phyloP scores from a whole-genome alignment of 2,113 vertebrate species.

The Rhinichthys klamathensis region DNA sequence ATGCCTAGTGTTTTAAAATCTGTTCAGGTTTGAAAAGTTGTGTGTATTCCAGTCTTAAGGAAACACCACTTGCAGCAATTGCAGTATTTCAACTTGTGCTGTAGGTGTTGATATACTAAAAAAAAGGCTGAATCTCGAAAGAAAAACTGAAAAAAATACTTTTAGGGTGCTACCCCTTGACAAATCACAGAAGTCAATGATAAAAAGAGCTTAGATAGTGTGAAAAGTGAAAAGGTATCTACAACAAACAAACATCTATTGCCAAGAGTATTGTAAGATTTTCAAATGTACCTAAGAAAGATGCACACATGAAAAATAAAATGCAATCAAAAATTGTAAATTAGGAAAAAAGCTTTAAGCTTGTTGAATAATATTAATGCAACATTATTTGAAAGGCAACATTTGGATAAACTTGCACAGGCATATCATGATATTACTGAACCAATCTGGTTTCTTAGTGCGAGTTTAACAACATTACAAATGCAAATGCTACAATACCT shows the following conservation, averaged over 20 bases:
- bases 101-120: neutral
- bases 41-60: neutral
- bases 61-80: neutral
- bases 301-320: neutral
- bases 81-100: no score
- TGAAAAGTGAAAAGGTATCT: no score
- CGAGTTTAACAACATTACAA: neutral
- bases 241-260: no score
- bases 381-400: neutral
- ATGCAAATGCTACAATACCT: conserved; percentile 71
- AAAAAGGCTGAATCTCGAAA: neutral
- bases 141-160: neutral
- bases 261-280: no score
- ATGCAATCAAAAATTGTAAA: neutral
- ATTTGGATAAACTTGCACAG: neutral
- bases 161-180: neutral
- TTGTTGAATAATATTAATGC: neutral
- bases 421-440: neutral
- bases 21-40: no score
- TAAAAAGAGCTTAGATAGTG: neutral
- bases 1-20: no score
- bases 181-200: neutral
- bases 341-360: neutral
- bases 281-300: neutral
- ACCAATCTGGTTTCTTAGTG: neutral